Evolutionary conservation across 2,888 invertebrate genomes (phyloP), one percentile per base, ranked within the genome.

Genomic region (Entomobrya proxima): DNA sequence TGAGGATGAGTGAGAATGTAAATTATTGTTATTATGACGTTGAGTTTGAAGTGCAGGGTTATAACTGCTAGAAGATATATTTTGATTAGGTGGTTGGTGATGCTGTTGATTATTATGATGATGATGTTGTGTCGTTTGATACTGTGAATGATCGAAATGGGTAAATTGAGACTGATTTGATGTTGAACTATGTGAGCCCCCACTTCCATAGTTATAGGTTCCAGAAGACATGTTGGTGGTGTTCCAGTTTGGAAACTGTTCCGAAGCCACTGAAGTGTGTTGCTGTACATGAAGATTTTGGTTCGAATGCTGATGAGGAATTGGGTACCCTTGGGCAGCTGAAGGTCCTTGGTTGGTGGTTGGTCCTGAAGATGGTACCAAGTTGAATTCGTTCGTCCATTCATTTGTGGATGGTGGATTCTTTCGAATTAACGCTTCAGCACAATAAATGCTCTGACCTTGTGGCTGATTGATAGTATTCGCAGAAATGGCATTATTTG

Each of bases 401-500:
- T 79, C 74, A 1, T 13, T 27, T n/a, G 77, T 7, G 1, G 58
- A 5, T 47, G 44, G 30, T 18, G 85, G 74, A 77, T 86, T 86
- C 40, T 89, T 88, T 78, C 88, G 35, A 13, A 89, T 88, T 13
- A 89, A 52, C n/a, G 89, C 87, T 77, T 89, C 89, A 7, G 89
- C 87, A 81, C 88, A 88, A 58, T 89, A 89, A 67, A 75, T 88
- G 13, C 80, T 86, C n/a, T 78, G 85, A 44, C 18, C 64, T 13
- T 72, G 69, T 11, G 78, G 32, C 6, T 72, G 72, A 2, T 5
- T 55, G 32, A 7, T 55, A 13, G n/a, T 40, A 0, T 44, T 30
- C 32, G 5, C 9, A 9, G 67, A 35, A 18, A 40, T 35, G 32
- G 37, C 11, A 5, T 30, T 32, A 15, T 21, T 18, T 76, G 30